Conservation (phyloP, 2,888 invertebrate species). For the Deladenus siricidicola region DNA sequence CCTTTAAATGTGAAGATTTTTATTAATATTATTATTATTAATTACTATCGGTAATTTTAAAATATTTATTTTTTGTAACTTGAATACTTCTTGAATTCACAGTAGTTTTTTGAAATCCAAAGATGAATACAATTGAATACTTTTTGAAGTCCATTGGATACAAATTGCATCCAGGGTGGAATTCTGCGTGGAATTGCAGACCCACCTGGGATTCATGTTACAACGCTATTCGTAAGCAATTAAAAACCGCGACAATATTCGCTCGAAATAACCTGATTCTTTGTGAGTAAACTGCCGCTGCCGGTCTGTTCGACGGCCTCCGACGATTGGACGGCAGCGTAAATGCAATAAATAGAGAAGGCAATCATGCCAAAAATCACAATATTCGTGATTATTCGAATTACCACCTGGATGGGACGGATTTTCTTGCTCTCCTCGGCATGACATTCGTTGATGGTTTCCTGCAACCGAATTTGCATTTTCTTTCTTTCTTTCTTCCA, state of each 20-base stretch:
- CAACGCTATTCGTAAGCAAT: too few species aligned
- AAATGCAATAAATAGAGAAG: slow-evolving; percentile 49
- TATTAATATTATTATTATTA: not conserved
- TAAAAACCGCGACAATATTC: too few species aligned
- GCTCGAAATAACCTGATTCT: slow-evolving; percentile 51
- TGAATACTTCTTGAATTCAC: too few species aligned
- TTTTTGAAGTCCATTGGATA: too few species aligned
- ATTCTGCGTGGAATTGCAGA: not conserved
- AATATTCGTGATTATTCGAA: slow-evolving; percentile 32
- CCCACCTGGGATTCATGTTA: too few species aligned
- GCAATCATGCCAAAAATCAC: slow-evolving; percentile 47
- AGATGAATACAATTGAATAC: too few species aligned
- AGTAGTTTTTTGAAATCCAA: too few species aligned
- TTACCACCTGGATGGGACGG: slow-evolving; percentile 39
- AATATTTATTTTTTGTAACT: too few species aligned
- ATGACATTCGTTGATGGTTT: slow-evolving; percentile 66
- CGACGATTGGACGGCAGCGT: slow-evolving; percentile 45
- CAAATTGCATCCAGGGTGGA: too few species aligned
- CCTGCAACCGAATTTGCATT: slow-evolving; percentile 52
- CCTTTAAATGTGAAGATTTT: not conserved
- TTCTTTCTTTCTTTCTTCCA: too few species aligned
- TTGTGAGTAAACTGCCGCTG: slow-evolving; percentile 43
- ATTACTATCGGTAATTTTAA: too few species aligned
- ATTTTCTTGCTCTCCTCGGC: slow-evolving; percentile 68
- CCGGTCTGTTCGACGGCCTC: slow-evolving; percentile 39